Conservation (phyloP, 2,888 invertebrate genomes). For the Yponomeuta sedellus region DNA sequence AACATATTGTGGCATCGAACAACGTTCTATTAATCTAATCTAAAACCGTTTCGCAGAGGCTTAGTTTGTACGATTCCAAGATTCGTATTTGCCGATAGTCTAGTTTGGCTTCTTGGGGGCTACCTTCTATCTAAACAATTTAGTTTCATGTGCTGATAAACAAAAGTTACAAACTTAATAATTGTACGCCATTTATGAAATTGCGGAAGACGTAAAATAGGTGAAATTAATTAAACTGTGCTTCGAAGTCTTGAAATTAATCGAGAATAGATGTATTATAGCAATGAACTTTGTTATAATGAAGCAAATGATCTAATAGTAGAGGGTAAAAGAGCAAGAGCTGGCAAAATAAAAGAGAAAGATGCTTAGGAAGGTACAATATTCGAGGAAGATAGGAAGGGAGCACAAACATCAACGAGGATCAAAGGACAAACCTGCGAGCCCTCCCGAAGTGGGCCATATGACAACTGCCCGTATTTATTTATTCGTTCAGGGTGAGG, state of each 20-base stretch:
- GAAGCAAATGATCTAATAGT: slow-evolving; percentile 19
- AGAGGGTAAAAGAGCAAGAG: slow-evolving; percentile 39
- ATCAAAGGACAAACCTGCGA: slow-evolving; percentile 78
- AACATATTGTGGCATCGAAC: not conserved
- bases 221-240: slow-evolving; percentile 8
- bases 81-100: not conserved
- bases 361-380: slow-evolving; percentile 28
- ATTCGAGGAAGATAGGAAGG: slow-evolving; percentile 55
- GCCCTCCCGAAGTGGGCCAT: slow-evolving; percentile 81
- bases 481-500: slow-evolving; percentile 79
- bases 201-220: slow-evolving; percentile 32
- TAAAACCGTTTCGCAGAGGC: not conserved
- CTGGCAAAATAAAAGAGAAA: slow-evolving; percentile 34
- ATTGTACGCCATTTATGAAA: slow-evolving; percentile 34
- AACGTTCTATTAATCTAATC: not conserved
- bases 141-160: slow-evolving; percentile 74
- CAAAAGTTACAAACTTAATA: slow-evolving; percentile 51
- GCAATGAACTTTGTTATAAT: slow-evolving; percentile 20
- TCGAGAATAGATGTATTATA: not conserved
- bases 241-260: slow-evolving; percentile 5
- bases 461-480: slow-evolving; percentile 80
- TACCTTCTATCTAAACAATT: not conserved
- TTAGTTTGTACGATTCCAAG: not conserved
- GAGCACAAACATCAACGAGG: slow-evolving; percentile 73
- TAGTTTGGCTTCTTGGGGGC: not conserved